Evolutionary conservation across 2,797 vertebrate genomes (phyloP).

Genomic region (Sphenodon punctatus): DNA sequence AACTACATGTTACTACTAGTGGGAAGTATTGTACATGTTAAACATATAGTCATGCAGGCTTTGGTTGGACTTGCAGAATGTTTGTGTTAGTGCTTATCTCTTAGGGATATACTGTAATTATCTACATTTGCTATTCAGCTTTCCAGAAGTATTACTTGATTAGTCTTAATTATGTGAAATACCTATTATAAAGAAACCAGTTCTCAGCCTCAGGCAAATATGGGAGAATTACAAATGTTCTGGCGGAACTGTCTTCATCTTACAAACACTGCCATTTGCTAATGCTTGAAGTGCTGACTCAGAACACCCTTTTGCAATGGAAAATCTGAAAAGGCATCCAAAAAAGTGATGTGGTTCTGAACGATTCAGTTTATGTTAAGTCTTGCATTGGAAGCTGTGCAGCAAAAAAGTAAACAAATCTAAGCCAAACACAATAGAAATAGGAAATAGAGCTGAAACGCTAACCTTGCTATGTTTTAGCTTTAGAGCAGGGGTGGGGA

Average conservation of each 20-base stretch:
- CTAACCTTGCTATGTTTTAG: background rate
- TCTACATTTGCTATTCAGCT: constrained; percentile 10
- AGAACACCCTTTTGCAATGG: background rate
- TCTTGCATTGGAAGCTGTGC: background rate
- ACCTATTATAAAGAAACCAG: background rate
- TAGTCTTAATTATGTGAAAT: constrained; percentile 25
- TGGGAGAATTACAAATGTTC: constrained; percentile 16
- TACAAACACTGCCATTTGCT: background rate
- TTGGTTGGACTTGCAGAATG: background rate
- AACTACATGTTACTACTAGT: background rate
- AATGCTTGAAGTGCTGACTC: background rate
- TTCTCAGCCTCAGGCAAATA: constrained; percentile 16
- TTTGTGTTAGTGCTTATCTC: constrained; percentile 6
- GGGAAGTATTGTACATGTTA: background rate
- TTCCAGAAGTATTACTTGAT: constrained; percentile 9
- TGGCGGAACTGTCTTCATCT: background rate
- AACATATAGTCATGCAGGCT: background rate
- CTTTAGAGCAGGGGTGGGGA: background rate
- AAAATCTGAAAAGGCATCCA: constrained; percentile 7
- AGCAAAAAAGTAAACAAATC: background rate
- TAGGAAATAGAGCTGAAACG: background rate
- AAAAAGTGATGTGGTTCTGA: background rate
- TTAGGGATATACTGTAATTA: constrained; percentile 6
- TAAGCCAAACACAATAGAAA: background rate
- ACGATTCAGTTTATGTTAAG: background rate